Base-by-base conservation (phyloP, 2,797 vertebrate species). In the Botia almorhae region DNA sequence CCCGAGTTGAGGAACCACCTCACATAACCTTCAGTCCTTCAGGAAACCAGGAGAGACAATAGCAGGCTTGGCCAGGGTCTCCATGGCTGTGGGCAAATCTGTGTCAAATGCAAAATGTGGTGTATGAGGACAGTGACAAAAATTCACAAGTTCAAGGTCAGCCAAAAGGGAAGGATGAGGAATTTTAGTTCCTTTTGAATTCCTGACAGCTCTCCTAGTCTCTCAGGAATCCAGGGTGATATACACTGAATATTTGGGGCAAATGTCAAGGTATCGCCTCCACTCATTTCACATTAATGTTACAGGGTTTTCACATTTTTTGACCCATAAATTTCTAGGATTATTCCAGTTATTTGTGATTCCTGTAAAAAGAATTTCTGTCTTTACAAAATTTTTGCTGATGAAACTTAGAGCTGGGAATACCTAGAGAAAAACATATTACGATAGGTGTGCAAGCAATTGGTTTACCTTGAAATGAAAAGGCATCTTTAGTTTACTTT, bases 51-150 rank as follows among this genome's bases (percentile, higher is more conserved):
- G 10, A 46, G 58, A 81, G 70, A 90, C 90, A 92, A 92, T 89
- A 90, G 89, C 86, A 87, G 87, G 69, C 77, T 16, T 23, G 87
- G 89, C 89, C 86, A 87, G 84, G 88, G 85, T 85, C 75, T 17
- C 69, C 55, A 60, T 69, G 77, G 69, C 83, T 70, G 73, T 7
- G 39, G 51, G 74, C 26, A 58, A 7, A 21, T 84, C 71, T 46
- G 43, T 46, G 43, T 82, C 13, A 39, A 74, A 74, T 60, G 19
- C 26, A 70, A 69, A 72, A 50, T 60, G 7, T 39, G 61, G 46
- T 3, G n/a, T 70, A 72, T 72, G 29, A 81, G 29, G 53, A 50
- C 16, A 56, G 81, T 53, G 70, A 46, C 55, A 70, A 55, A 65
- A 46, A 67, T 46, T 26, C 2, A 58, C 78, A 55, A 36, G 46